Conservation (phyloP, 2,797 vertebrate species). For the Gymnothorax reevesii region DNA sequence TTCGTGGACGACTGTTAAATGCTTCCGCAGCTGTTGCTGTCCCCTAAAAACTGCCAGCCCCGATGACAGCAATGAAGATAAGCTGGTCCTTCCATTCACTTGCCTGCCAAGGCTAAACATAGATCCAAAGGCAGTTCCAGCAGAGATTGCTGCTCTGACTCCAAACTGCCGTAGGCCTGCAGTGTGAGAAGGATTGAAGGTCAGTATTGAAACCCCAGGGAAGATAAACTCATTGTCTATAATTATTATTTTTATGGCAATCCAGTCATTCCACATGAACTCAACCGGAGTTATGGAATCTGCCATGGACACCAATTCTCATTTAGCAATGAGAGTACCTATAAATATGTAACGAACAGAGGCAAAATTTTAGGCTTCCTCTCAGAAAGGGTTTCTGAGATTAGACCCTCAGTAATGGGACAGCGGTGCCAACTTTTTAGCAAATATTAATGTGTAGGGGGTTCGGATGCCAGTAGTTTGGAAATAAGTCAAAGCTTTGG, state of each 20-base stretch:
- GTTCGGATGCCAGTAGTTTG: no score
- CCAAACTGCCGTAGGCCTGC: slow-evolving; percentile 56
- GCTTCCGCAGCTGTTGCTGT: slow-evolving; percentile 82
- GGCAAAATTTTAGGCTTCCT: no score
- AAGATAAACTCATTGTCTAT: slow-evolving; percentile 25
- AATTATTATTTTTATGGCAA: slow-evolving; percentile 21
- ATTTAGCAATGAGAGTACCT: no score
- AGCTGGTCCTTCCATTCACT: slow-evolving; percentile 79
- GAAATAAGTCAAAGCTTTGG: no score
- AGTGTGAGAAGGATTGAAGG: slow-evolving; percentile 58
- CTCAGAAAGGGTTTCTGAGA: no score
- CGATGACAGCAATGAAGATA: slow-evolving; percentile 81
- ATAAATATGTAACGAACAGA: no score
- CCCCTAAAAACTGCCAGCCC: slow-evolving; percentile 80
- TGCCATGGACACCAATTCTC: no score
- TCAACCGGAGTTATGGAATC: no score
- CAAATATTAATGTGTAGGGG: no score
- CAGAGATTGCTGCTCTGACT: slow-evolving; percentile 67
- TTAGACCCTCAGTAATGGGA: no score
- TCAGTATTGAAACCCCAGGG: slow-evolving; percentile 41
- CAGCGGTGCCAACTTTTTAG: no score
- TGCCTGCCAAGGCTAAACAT: slow-evolving; percentile 79
- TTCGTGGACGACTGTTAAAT: slow-evolving; percentile 78
- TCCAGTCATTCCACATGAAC: not conserved
- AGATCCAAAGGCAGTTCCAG: slow-evolving; percentile 64